These are phyloP conservation scores for Drosophila bocqueti DNA, from an alignment of 1,140 invertebrate species.

Conservation along the genomic window DNA sequence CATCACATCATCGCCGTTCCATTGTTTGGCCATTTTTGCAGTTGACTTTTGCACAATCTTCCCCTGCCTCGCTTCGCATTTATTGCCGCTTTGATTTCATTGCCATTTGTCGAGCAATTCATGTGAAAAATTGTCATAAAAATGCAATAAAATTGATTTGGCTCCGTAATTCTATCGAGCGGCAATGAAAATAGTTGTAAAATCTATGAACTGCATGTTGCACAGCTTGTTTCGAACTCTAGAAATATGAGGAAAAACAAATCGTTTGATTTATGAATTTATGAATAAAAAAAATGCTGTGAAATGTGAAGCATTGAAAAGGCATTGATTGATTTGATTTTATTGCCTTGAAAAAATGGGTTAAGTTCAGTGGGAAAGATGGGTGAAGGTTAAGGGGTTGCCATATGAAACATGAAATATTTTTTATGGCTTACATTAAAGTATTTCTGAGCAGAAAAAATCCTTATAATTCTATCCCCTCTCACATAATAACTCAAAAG, in stretches of 20 bases:
- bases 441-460: not conserved
- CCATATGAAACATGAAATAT: not conserved
- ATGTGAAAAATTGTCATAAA: slow-evolving; percentile 84
- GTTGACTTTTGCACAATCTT: slow-evolving; percentile 22
- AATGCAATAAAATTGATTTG: slow-evolving; percentile 72
- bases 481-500: not conserved
- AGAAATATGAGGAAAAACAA: slow-evolving; percentile 14
- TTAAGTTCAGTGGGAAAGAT: slow-evolving; percentile 9
- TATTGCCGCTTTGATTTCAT: slow-evolving; percentile 43
- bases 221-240: slow-evolving; percentile 26
- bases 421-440: not conserved
- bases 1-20: slow-evolving; percentile 34
- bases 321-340: slow-evolving; percentile 11
- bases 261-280: slow-evolving; percentile 27
- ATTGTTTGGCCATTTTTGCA: slow-evolving; percentile 48
- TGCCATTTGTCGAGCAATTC: slow-evolving; percentile 55
- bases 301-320: slow-evolving; percentile 1
- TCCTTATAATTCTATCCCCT: not conserved
- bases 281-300: not conserved
- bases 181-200: slow-evolving; percentile 43
- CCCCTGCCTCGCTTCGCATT: slow-evolving; percentile 12
- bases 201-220: slow-evolving; percentile 49
- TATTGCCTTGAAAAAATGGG: slow-evolving; percentile 27
- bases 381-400: slow-evolving; percentile 21
- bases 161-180: slow-evolving; percentile 54